Conservation (phyloP, 2,888 invertebrate species). For the Myopa tessellatipennis region DNA sequence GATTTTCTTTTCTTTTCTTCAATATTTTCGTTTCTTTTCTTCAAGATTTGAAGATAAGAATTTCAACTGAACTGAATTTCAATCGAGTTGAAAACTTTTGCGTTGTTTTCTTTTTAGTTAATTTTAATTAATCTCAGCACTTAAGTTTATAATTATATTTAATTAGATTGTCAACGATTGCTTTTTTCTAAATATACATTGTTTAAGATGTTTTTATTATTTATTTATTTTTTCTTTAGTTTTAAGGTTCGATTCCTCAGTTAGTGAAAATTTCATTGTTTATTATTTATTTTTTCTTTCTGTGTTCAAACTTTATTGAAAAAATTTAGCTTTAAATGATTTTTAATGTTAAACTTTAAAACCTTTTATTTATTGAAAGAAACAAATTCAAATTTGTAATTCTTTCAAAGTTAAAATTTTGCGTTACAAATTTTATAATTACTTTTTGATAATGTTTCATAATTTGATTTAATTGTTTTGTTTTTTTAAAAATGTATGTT, state of each 20-base stretch:
- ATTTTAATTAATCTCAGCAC: too few relatives aligned
- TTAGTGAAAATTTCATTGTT: not conserved
- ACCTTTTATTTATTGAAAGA: too few relatives aligned
- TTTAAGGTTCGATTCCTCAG: conserved; percentile 9
- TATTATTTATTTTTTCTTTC: conserved; percentile 20
- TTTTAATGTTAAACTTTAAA: too few relatives aligned
- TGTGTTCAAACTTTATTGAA: conserved; percentile 5
- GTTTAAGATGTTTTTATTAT: conserved; percentile 13
- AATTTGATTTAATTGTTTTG: not conserved
- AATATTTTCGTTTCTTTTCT: too few relatives aligned
- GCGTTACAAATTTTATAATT: not conserved
- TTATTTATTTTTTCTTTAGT: conserved; percentile 24
- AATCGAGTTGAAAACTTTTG: too few relatives aligned
- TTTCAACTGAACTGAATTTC: too few relatives aligned
- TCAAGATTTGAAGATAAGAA: too few relatives aligned
- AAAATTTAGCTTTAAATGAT: too few relatives aligned
- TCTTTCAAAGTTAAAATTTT: not conserved
- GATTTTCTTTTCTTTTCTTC: too few relatives aligned
- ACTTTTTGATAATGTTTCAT: not conserved
- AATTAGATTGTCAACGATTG: conserved; percentile 11
- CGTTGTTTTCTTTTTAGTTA: too few relatives aligned
- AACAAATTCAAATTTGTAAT: too few relatives aligned
- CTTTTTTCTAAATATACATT: conserved; percentile 33
- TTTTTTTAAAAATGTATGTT: not conserved
- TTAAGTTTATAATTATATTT: not conserved